phyloP scores from a whole-genome alignment of 1,140 invertebrate genomes.

The Neotoxoptera formosana region DNA sequence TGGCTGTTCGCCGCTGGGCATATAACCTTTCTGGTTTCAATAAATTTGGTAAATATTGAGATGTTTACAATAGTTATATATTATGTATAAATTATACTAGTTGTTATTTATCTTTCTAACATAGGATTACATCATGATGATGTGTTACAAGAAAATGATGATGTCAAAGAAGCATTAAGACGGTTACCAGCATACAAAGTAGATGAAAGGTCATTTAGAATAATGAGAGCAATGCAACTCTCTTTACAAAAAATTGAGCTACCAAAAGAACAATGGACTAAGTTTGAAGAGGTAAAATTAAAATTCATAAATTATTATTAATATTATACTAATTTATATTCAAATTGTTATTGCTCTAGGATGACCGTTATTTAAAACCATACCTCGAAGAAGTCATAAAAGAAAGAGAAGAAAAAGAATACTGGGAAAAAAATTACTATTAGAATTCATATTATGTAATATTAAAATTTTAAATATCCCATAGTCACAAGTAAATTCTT shows the following conservation, averaged over 20 bases:
- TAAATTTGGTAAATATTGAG: constrained; percentile 24
- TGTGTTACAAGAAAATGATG: constrained; percentile 72
- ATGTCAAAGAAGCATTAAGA: constrained; percentile 81
- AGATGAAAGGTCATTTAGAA: constrained; percentile 83
- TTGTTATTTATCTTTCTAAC: background rate
- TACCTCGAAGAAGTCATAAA: constrained; percentile 38
- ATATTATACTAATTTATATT: background rate
- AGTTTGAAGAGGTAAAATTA: constrained; percentile 73
- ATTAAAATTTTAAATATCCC: background rate
- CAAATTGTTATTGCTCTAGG: background rate
- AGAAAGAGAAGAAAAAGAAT: constrained; percentile 58
- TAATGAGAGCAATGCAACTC: constrained; percentile 79
- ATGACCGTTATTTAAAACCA: constrained; percentile 55
- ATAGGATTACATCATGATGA: constrained; percentile 81
- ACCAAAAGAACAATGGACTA: constrained; percentile 90
- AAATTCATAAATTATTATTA: background rate
- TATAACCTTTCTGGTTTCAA: constrained; percentile 55
- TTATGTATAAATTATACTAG: too few relatives aligned
- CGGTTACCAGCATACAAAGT: constrained; percentile 75
- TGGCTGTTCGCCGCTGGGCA: constrained; percentile 43
- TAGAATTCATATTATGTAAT: background rate
- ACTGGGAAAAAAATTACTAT: constrained; percentile 58
- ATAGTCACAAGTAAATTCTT: constrained; percentile 29
- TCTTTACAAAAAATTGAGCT: constrained; percentile 75
- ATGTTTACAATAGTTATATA: background rate